A percentile compares a stretch with the other conserved stretches of the same genome.
These are phyloP conservation scores for Ornithoptera priamus DNA, from an alignment of 2,888 invertebrate species.

Conservation along the genomic window DNA sequence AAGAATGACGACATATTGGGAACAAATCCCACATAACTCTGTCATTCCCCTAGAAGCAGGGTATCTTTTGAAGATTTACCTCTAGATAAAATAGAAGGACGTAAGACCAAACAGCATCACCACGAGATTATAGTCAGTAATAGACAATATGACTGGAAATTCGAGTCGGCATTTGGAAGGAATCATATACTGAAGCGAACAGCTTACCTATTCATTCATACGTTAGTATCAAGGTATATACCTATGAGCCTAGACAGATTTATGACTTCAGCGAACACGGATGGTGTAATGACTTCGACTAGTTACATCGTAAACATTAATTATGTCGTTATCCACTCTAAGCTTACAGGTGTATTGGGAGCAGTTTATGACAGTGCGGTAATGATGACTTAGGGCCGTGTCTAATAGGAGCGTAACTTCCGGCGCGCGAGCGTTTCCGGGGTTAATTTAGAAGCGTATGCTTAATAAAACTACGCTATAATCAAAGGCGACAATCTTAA, in stretches of 20 bases:
- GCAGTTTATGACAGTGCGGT: conserved; percentile 28
- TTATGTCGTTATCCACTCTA: conserved; percentile 29
- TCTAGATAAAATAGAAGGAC: too few relatives aligned
- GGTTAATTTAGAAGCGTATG: neutral
- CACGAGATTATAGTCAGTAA: conserved; percentile 36
- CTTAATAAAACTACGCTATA: neutral
- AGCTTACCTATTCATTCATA: conserved; percentile 33
- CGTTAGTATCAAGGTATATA: conserved; percentile 20
- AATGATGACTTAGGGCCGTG: conserved; percentile 27
- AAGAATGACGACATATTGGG: too few relatives aligned
- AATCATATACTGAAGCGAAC: conserved; percentile 38
- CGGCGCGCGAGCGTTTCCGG: conserved; percentile 1
- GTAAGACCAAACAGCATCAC: conserved; percentile 32
- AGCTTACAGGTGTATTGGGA: conserved; percentile 28
- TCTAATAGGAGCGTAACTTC: conserved; percentile 24
- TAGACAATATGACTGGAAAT: conserved; percentile 39
- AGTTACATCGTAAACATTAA: conserved; percentile 28
- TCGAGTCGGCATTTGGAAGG: conserved; percentile 37
- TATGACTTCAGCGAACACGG: conserved; percentile 19
- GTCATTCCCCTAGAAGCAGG: too few relatives aligned
- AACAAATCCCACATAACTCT: too few relatives aligned
- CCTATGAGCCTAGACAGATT: conserved; percentile 25
- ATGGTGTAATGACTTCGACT: conserved; percentile 25
- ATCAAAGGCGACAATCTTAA: neutral
- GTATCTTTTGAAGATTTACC: too few relatives aligned